Evolutionary conservation across 1,140 invertebrate genomes (phyloP).

Genomic region (Gryllus bimaculatus): DNA sequence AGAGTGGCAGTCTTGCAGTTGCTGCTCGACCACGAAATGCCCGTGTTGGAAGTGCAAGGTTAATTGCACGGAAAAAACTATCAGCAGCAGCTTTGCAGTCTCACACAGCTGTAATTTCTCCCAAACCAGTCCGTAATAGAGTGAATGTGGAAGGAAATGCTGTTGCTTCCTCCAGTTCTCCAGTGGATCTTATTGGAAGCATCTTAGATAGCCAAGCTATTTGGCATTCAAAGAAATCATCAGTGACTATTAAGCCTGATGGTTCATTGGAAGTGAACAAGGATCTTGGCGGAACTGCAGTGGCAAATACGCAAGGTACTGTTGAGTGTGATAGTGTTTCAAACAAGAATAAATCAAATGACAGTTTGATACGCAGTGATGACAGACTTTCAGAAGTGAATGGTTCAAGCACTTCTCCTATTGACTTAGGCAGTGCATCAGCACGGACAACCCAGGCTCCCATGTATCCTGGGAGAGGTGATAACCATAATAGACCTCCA

Average conservation of each 20-base stretch:
- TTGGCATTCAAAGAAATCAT: constrained; percentile 55
- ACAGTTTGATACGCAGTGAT: constrained; percentile 7
- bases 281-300: not conserved
- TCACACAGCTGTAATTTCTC: not conserved
- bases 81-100: constrained; percentile 14
- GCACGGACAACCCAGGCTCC: constrained; percentile 40
- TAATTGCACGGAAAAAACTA: constrained; percentile 1
- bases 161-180: constrained; percentile 2
- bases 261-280: constrained; percentile 43
- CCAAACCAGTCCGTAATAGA: not conserved
- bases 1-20: constrained; percentile 27
- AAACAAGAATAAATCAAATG: not conserved
- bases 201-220: constrained; percentile 66
- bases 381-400: constrained; percentile 10
- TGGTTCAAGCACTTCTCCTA: not conserved
- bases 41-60: constrained; percentile 18
- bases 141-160: not conserved
- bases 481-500: constrained; percentile 29
- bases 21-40: constrained; percentile 37
- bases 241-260: constrained; percentile 49
- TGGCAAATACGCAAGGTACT: not conserved
- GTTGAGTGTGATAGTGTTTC: constrained; percentile 5
- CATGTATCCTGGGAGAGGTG: constrained; percentile 45
- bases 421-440: not conserved
- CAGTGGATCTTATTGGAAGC: constrained; percentile 52